These are phyloP conservation scores for Gallinago undulata DNA, from an alignment of 2,113 vertebrate species.

Conservation along the genomic window DNA sequence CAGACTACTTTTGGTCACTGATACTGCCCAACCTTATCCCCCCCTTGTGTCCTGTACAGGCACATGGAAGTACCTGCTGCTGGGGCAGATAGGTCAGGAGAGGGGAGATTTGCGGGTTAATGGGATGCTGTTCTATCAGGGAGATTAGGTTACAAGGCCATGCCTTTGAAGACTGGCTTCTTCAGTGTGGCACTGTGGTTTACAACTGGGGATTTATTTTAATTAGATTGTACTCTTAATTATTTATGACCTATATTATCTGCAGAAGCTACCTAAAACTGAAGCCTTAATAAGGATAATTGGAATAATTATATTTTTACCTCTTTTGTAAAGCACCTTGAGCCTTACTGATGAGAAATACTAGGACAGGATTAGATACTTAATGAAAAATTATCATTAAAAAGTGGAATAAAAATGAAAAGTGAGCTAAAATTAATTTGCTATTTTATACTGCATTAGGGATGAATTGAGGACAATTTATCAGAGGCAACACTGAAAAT, in stretches of 20 bases:
- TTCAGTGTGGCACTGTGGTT: not conserved
- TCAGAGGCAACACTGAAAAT: not conserved
- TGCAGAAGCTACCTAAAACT: not conserved
- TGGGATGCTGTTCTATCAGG: not conserved
- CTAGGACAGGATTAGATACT: not conserved
- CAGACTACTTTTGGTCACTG: not conserved
- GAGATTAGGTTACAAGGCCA: not conserved
- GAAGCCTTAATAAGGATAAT: not conserved
- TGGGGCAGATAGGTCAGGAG: not conserved
- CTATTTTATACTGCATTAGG: not conserved
- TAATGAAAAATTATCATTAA: not conserved
- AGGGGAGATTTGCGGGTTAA: not conserved
- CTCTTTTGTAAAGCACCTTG: constrained; percentile 33
- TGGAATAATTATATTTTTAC: not conserved
- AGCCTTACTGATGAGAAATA: not conserved
- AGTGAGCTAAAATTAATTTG: not conserved
- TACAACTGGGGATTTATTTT: not conserved
- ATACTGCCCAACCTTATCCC: not conserved
- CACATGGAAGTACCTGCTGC: not conserved
- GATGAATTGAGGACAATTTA: not conserved
- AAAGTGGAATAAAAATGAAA: not conserved
- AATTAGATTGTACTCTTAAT: constrained; percentile 27
- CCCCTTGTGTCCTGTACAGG: not conserved
- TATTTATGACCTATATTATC: constrained; percentile 25
- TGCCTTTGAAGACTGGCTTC: not conserved